These are phyloP conservation scores for Unio pictorum DNA, from an alignment of 2,888 invertebrate genomes.

Conservation along the genomic window DNA sequence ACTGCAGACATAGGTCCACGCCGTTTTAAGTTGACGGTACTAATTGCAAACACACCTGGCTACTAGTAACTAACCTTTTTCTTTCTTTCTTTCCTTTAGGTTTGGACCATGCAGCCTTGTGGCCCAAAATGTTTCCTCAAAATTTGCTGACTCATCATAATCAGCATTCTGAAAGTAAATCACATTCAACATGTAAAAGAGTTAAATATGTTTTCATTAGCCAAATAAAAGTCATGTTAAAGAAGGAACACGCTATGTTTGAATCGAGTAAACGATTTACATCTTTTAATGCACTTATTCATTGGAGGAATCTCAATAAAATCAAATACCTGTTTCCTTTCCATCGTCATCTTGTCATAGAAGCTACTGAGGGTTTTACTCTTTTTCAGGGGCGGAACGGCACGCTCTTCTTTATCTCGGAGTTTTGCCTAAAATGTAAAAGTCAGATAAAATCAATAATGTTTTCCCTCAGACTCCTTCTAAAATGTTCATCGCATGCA, in stretches of 20 bases:
- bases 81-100: constrained; percentile 5
- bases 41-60: not conserved
- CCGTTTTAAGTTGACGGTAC: not conserved
- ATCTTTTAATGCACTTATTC: not conserved
- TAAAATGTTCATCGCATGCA: too few species aligned
- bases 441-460: not conserved
- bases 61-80: constrained; percentile 2
- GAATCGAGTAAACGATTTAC: not conserved
- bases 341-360: constrained; percentile 26
- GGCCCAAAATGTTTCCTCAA: constrained; percentile 27
- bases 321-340: constrained; percentile 13
- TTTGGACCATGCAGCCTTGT: constrained; percentile 19
- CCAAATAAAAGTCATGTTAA: too few species aligned
- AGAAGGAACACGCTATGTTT: not conserved
- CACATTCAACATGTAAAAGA: not conserved
- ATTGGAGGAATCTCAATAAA: constrained; percentile 9
- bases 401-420: not conserved
- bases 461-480: not conserved
- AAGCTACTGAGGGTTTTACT: constrained; percentile 36
- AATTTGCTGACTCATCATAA: constrained; percentile 16
- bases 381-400: constrained; percentile 17
- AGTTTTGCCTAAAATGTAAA: not conserved
- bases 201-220: too few species aligned
- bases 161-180: constrained; percentile 16
- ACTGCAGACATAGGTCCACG: too few species aligned